Base-by-base conservation (phyloP, 2,888 invertebrate genomes). In the Stegophylla sp. region DNA sequence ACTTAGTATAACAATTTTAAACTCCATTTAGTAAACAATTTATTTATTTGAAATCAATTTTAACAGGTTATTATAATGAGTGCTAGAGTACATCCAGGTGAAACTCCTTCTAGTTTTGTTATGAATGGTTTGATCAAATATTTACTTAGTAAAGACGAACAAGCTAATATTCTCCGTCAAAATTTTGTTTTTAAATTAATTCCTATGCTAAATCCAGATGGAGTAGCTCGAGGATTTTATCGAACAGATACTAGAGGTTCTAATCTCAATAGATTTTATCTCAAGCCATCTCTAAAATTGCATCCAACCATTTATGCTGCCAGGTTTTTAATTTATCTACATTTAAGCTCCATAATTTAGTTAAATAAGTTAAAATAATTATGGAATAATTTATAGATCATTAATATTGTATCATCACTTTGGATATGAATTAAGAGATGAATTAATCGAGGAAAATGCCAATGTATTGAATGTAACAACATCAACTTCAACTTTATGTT, bases 181-280 rank as follows among this genome's bases (percentile, higher is more conserved):
- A 85, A 90, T 66, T 94, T 93, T 86, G 94, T 96, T 83, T 96
- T 96, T 88, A 96, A 96, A 87, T 88, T 96, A 86, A 91, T 96
- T 83, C 96, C 96, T 0, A 93, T 96, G 88, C 87, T 96, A 83
- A 96, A 96, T 88, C 96, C 96, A 0, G 96, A 96, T 85, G 96
- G 96, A 1, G 96, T 96, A 1, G 91, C 91, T 12, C 88, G 91
- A 77, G 96, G 96, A 0, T 94, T 95, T 86, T 95, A 94, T 86
- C 88, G 94, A 81, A 95, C 95, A 3, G 96, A 96, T 87, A 93
- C 93, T 0, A 88, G 92, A 76, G 96, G 96, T 7, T 92, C 95
- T 34, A 96, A 96, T 87, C 88, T 96, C 34, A 96, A 96, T 87
- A 88, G 96, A 84, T 91, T 95, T 64, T 96, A 96, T 87, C 88